These are phyloP conservation scores for Procambarus clarkii DNA, from an alignment of 1,140 invertebrate genomes.

Conservation along the genomic window DNA sequence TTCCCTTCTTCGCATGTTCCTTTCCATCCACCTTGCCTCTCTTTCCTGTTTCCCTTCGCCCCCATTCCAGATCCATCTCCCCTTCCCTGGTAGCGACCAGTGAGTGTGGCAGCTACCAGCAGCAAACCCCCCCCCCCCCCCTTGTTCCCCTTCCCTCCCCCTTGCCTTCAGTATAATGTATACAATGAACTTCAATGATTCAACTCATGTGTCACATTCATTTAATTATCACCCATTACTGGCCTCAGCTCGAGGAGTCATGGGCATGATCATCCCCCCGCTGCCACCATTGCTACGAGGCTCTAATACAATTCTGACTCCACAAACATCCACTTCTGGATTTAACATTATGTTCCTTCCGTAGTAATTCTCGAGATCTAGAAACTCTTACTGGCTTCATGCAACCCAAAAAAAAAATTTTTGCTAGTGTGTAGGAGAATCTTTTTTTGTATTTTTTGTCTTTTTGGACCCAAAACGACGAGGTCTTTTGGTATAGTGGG, in stretches of 20 bases:
- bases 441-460: no score
- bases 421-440: no score
- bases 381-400: neutral
- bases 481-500: slow-evolving; percentile 5
- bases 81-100: neutral
- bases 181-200: neutral
- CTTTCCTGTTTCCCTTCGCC: no score
- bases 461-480: neutral
- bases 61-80: no score
- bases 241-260: neutral
- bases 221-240: slow-evolving; percentile 6
- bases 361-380: neutral
- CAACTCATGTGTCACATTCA: neutral
- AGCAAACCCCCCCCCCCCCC: neutral
- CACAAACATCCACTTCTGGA: neutral
- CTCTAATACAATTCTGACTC: neutral
- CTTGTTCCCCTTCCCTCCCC: no score
- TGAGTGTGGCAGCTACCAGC: neutral
- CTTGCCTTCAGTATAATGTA: neutral
- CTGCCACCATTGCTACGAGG: no score
- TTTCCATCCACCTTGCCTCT: no score
- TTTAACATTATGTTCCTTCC: no score
- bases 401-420: neutral
- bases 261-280: no score
- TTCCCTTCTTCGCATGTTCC: no score